phyloP scores from a whole-genome alignment of 2,888 invertebrate genomes.

The Yponomeuta cagnagella region DNA sequence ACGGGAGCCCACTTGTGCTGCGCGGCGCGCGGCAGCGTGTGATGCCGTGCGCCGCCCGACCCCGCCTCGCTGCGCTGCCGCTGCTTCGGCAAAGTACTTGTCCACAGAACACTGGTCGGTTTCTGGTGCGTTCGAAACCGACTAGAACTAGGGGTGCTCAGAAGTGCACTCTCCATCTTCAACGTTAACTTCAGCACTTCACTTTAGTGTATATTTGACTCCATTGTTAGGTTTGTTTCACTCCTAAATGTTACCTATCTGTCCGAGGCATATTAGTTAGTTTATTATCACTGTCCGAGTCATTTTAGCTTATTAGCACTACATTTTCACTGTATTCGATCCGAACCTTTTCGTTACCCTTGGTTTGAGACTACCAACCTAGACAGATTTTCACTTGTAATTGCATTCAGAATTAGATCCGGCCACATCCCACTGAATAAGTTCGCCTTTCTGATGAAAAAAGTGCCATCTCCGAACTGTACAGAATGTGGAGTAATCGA shows the following conservation, averaged over 20 bases:
- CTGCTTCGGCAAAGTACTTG: conserved; percentile 66
- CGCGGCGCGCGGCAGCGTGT: conserved; percentile 61
- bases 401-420: no score
- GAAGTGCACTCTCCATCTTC: conserved; percentile 71
- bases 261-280: conserved; percentile 17
- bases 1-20: conserved; percentile 56
- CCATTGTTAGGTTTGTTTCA: conserved; percentile 38
- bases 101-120: conserved; percentile 65
- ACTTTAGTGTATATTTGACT: conserved; percentile 50
- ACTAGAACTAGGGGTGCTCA: conserved; percentile 66
- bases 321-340: neutral
- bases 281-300: neutral
- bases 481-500: no score
- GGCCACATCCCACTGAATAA: no score
- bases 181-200: conserved; percentile 27
- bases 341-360: no score
- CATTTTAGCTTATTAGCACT: conserved; percentile 17
- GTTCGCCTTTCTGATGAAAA: no score
- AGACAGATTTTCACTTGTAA: no score
- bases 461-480: no score
- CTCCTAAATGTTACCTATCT: conserved; percentile 10
- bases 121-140: conserved; percentile 66
- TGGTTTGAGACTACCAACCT: no score
- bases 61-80: conserved; percentile 52
- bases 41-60: conserved; percentile 48